These are phyloP conservation scores for Nannoperca australis DNA, from an alignment of 2,797 vertebrate species.

Conservation along the genomic window DNA sequence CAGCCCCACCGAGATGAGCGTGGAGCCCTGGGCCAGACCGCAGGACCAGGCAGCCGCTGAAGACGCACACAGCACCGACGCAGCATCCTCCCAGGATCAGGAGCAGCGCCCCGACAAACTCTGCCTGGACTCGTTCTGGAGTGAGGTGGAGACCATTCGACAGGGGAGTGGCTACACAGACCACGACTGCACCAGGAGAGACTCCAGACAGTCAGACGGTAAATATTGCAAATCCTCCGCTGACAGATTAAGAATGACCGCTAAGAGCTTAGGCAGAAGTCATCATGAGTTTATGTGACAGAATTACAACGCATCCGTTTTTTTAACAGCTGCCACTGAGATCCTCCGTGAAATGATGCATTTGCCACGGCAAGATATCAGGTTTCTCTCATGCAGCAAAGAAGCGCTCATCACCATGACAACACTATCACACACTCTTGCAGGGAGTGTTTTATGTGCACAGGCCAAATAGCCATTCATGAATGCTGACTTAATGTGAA, in stretches of 20 bases:
- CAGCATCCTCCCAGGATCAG: conserved; percentile 68
- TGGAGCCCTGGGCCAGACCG: conserved; percentile 82
- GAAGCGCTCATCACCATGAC: conserved; percentile 68
- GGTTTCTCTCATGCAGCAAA: conserved; percentile 65
- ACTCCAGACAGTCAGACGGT: conserved; percentile 91
- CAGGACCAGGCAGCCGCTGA: conserved; percentile 81
- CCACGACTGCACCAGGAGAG: conserved; percentile 83
- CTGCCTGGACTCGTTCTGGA: conserved; percentile 92
- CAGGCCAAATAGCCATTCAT: conserved; percentile 29
- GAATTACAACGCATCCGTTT: neutral
- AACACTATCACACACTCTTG: conserved; percentile 68
- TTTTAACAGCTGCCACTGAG: conserved; percentile 13
- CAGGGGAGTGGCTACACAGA: conserved; percentile 85
- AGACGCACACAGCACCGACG: conserved; percentile 48
- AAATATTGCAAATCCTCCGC: conserved; percentile 40
- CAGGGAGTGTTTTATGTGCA: conserved; percentile 30
- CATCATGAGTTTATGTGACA: neutral
- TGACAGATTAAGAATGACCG: neutral
- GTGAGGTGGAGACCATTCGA: conserved; percentile 91
- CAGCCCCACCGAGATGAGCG: conserved; percentile 88
- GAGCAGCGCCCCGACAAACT: conserved; percentile 84
- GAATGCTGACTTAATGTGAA: conserved; percentile 24
- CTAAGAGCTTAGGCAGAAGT: neutral
- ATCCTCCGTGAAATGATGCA: conserved; percentile 40
- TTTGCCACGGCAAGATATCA: conserved; percentile 64